These are phyloP conservation scores for Hafferia zeledoni DNA, from an alignment of 2,797 vertebrate species.

Conservation along the genomic window DNA sequence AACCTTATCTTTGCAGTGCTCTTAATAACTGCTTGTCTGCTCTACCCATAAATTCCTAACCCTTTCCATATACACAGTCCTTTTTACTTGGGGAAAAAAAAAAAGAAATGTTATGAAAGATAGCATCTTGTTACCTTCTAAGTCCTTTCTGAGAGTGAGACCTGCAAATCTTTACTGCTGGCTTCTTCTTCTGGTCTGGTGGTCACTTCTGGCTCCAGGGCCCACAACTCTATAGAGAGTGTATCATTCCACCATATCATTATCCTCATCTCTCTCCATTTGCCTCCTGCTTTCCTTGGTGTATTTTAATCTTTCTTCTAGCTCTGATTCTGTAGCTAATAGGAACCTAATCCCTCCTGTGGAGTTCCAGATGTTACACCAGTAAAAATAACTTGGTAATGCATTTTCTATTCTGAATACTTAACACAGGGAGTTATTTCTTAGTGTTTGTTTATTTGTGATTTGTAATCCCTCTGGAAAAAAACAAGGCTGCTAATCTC, in stretches of 20 bases:
- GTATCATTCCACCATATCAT: background rate
- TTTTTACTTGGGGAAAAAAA: accelerated
- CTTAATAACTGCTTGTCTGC: background rate
- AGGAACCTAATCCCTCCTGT: background rate
- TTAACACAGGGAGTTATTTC: background rate
- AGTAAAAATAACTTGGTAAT: background rate
- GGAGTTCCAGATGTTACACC: background rate
- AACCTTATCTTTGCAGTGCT: background rate
- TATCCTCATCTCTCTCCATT: background rate
- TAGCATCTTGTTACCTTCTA: background rate
- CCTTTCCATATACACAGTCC: background rate
- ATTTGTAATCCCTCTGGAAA: slow-evolving; percentile 16
- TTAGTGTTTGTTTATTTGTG: background rate
- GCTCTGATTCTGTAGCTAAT: background rate
- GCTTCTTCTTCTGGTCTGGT: background rate
- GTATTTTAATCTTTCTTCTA: background rate
- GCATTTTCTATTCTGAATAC: background rate
- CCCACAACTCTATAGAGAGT: accelerated
- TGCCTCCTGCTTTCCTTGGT: background rate
- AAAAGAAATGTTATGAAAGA: background rate
- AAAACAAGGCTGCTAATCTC: slow-evolving; percentile 15
- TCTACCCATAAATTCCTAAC: background rate
- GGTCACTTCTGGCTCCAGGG: background rate
- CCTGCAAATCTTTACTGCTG: background rate
- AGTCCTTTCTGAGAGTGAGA: background rate